Evolutionary conservation across 1,140 invertebrate species (phyloP).

Genomic region (Pollicipes pollicipes): DNA sequence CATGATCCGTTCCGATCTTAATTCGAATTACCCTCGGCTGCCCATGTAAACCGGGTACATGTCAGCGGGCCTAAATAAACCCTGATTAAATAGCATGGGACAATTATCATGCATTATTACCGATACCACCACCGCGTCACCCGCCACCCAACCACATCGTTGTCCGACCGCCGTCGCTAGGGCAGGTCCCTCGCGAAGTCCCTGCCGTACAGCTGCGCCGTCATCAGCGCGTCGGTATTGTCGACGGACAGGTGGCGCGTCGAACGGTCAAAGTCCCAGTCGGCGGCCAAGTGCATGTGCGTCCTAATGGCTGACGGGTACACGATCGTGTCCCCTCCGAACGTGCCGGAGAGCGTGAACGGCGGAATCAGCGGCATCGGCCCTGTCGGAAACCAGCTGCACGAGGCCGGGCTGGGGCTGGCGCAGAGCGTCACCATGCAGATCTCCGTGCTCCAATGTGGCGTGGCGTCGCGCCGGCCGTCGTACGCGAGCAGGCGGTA

Average conservation of each 20-base stretch:
- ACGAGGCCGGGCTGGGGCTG: not conserved
- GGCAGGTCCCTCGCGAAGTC: not conserved
- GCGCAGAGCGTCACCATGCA: not conserved
- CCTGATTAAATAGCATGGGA: no score
- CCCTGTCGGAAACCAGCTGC: not conserved
- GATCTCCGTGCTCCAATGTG: not conserved
- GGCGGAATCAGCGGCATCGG: no score
- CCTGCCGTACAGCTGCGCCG: not conserved
- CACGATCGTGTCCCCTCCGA: not conserved
- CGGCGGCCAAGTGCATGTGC: not conserved
- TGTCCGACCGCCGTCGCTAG: no score
- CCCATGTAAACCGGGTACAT: no score
- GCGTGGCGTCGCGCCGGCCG: not conserved
- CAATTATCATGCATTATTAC: no score
- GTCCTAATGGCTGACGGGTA: not conserved
- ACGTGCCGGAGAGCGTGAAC: not conserved
- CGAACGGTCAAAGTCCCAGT: not conserved
- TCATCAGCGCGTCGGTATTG: not conserved
- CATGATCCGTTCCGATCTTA: no score
- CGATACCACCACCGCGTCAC: no score
- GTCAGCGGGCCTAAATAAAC: no score
- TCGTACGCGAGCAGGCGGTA: not conserved
- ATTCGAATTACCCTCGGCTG: no score
- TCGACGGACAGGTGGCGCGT: not conserved
- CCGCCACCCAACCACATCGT: no score